Base-by-base conservation (phyloP, 2,113 vertebrate species). In the Polypterus senegalus region DNA sequence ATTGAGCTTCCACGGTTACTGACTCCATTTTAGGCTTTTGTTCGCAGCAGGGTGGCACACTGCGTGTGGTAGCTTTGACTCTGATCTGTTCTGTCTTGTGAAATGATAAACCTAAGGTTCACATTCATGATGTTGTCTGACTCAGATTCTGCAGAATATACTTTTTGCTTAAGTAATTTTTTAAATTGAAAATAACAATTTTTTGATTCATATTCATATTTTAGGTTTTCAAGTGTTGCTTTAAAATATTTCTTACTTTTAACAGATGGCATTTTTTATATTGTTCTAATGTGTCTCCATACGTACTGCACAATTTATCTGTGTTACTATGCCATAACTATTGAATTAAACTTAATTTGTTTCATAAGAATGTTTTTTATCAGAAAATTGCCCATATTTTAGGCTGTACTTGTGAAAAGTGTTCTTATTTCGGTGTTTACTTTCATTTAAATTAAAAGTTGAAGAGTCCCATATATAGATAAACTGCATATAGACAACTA, bases 1-100 rank as follows among this genome's bases (percentile, higher is more conserved):
- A 78, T 71, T 66, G 75, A 86, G 86, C 83, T 80, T 80, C 74
- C 80, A 81, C 7, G 86, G 83, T 85, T 82, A 79, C 86, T 88
- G 84, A 84, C 86, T 88, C 78, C 82, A 84, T 88, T 86, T 85
- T 86, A 85, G 86, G 86, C 83, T 81, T 89, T 88, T 86, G 86
- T 89, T 88, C 84, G 76, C 83, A 81, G 81, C 75, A 58, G 86
- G 87, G 88, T 87, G 87, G 87, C 85, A 83, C 85, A 83, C 85
- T 62, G 70, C 83, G 83, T 90, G 88, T 84, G 86, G 85, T 76
- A 82, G 79, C 83, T 83, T 87, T 85, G 82, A 83, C 85, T 88
- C 80, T 75, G 72, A 81, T 86, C 81, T 81, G 84, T 80, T 78
- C 79, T 85, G 84, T 86, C 77, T 64, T 81, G 79, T 77, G 81